A percentile compares a stretch with the other conserved stretches of the same genome.
These are phyloP conservation scores for Andrena praecox DNA, from an alignment of 2,888 invertebrate genomes.

Conservation along the genomic window DNA sequence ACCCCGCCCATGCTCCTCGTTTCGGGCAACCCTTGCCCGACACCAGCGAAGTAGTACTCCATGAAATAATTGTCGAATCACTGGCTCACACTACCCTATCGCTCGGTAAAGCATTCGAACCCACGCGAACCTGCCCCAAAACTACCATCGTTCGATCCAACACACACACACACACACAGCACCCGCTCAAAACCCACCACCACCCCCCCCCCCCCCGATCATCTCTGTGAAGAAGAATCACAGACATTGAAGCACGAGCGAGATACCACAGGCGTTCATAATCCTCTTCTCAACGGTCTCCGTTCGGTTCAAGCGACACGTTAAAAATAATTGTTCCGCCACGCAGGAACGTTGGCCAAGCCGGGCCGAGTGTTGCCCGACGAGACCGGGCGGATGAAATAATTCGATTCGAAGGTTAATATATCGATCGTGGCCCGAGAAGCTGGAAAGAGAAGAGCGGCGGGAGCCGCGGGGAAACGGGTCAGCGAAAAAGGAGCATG, in stretches of 20 bases:
- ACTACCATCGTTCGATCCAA: no score
- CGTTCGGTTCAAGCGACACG: not conserved
- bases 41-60: not conserved
- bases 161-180: no score
- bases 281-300: no score
- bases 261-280: no score
- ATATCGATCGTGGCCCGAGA: slow-evolving; percentile 17
- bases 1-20: not conserved
- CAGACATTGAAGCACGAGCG: no score
- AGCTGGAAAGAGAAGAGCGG: no score
- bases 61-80: not conserved
- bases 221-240: no score
- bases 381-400: slow-evolving; percentile 10
- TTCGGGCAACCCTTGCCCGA: not conserved
- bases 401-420: slow-evolving; percentile 30
- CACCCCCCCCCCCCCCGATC: no score
- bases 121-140: no score
- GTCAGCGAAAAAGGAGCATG: not conserved
- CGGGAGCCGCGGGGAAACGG: no score
- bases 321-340: slow-evolving; percentile 29
- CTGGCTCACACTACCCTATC: not conserved
- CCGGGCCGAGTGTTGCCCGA: not conserved
- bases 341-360: slow-evolving; percentile 7
- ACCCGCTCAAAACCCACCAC: no score
- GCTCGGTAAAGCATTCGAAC: no score